Percentiles rank a stretch among this genome's conserved stretches.
phyloP scores from a whole-genome alignment of 2,888 invertebrate species.

The Stenchaetothrips biformis region DNA sequence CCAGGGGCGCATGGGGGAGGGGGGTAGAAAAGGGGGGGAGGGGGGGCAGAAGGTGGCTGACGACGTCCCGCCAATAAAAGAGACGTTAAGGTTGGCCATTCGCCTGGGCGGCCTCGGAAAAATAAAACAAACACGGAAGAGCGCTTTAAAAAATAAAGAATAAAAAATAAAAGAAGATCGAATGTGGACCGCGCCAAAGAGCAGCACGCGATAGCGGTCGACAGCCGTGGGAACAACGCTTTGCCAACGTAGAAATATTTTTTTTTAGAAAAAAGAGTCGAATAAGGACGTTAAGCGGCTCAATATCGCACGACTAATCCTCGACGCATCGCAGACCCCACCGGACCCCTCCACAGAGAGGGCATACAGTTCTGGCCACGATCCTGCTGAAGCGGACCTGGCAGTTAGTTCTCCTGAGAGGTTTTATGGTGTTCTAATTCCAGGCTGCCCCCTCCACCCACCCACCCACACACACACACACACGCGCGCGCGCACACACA shows the following conservation, averaged over 20 bases:
- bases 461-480: background rate
- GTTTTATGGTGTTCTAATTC: constrained; percentile 23
- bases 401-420: constrained; percentile 13
- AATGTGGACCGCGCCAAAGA: background rate
- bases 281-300: too few species aligned
- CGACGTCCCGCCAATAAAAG: constrained; percentile 11
- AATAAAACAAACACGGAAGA: background rate
- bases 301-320: too few species aligned
- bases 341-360: too few species aligned
- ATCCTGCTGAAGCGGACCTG: background rate
- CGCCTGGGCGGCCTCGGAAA: background rate
- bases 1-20: background rate
- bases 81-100: background rate
- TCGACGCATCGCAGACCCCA: too few species aligned
- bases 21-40: background rate
- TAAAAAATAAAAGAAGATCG: background rate
- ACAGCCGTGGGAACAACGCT: background rate
- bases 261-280: background rate
- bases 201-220: background rate
- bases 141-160: background rate
- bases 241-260: background rate
- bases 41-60: background rate
- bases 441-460: background rate
- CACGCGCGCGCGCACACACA: background rate
- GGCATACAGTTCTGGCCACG: background rate